These are phyloP conservation scores for Muntiacus reevesi DNA, from an alignment of 2,113 vertebrate species.

Conservation along the genomic window DNA sequence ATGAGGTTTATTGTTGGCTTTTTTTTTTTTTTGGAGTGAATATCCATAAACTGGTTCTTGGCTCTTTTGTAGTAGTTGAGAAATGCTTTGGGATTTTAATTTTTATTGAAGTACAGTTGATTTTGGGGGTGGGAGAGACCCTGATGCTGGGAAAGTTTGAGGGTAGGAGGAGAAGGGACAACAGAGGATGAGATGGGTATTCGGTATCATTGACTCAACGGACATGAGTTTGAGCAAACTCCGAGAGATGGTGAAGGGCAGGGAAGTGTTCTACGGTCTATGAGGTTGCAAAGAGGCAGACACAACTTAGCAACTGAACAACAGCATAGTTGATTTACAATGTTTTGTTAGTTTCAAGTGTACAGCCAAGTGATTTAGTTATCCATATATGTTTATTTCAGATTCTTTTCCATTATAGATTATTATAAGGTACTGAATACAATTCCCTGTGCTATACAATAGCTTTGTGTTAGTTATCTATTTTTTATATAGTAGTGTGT, in stretches of 20 bases:
- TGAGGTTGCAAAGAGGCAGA: background rate
- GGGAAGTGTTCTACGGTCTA: background rate
- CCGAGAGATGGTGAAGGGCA: background rate
- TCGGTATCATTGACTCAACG: rapidly evolving
- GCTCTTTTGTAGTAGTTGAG: background rate
- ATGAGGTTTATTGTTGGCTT: background rate
- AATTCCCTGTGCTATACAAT: background rate
- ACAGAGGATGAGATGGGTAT: background rate
- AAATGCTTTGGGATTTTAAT: background rate
- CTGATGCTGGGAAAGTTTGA: background rate
- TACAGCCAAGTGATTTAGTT: background rate
- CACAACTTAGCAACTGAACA: background rate
- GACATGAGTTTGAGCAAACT: background rate
- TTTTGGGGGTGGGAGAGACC: background rate
- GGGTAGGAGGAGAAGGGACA: background rate
- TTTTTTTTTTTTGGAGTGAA: background rate
- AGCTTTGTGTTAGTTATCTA: background rate
- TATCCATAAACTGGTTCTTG: background rate
- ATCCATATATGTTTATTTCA: background rate
- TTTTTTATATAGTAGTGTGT: background rate
- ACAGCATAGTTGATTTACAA: background rate
- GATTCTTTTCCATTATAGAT: background rate
- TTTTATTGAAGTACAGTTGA: background rate
- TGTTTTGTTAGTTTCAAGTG: background rate
- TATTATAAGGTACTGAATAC: background rate